These are phyloP conservation scores for Mormyrus proboscirostris DNA, from an alignment of 2,797 vertebrate genomes.

Conservation along the genomic window DNA sequence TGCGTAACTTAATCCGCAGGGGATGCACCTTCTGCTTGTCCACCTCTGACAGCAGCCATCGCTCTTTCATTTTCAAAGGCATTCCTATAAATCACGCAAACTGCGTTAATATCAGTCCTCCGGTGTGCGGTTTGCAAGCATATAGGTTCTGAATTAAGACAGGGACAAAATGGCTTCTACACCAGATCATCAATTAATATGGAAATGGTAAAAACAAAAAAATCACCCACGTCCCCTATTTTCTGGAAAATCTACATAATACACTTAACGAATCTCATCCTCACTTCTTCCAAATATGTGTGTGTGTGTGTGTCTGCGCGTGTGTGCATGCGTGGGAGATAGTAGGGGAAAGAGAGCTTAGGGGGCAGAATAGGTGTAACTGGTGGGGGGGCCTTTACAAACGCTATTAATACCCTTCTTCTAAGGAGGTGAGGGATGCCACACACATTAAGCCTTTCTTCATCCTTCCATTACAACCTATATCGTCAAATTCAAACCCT, in stretches of 20 bases:
- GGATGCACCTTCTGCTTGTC: background rate
- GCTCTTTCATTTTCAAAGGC: background rate
- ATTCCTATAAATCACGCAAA: background rate
- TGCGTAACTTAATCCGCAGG: background rate
- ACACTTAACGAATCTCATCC: background rate
- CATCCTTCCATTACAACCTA: background rate
- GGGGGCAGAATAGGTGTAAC: background rate
- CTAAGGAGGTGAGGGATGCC: background rate
- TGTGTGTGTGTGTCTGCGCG: background rate
- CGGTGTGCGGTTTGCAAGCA: background rate
- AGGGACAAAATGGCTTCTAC: background rate
- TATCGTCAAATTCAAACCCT: background rate
- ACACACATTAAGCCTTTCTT: background rate
- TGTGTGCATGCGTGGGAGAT: background rate
- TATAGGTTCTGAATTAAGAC: background rate
- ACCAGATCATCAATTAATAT: background rate
- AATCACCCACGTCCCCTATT: background rate
- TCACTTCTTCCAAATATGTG: background rate
- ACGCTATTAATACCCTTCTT: background rate
- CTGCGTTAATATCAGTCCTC: background rate
- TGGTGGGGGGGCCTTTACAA: background rate
- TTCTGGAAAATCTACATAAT: background rate
- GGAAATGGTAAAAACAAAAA: background rate
- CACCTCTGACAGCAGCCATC: background rate
- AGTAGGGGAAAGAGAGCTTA: background rate